phyloP scores from a whole-genome alignment of 2,113 vertebrate genomes.

The Zeus faber region DNA sequence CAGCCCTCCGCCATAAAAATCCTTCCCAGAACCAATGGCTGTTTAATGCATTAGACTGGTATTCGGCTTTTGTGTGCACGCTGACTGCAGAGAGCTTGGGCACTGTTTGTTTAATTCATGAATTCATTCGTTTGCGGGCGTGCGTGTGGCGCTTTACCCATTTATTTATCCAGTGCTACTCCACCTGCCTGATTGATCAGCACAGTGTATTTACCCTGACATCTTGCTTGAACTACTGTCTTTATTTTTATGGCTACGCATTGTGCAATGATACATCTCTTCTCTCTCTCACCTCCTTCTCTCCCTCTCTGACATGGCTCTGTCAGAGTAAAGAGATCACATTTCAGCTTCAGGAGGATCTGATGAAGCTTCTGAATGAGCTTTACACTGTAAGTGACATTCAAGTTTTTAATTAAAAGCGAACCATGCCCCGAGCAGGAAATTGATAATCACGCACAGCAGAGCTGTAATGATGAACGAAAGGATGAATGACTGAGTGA shows the following conservation, averaged over 20 bases:
- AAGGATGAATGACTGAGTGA: not conserved
- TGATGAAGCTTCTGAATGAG: conserved; percentile 98
- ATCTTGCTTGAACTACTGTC: not conserved
- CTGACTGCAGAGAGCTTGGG: conserved; percentile 1
- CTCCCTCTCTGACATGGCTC: not conserved
- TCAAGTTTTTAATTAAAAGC: not conserved
- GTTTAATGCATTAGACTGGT: conserved; percentile 48
- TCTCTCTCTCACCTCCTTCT: conserved; percentile 1
- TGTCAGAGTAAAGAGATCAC: conserved; percentile 97
- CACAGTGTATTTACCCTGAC: not conserved
- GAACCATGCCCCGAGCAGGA: not conserved
- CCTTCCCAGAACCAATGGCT: conserved; percentile 21
- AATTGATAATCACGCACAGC: not conserved
- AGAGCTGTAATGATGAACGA: not conserved
- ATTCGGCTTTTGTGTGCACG: conserved; percentile 9
- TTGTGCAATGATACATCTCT: not conserved
- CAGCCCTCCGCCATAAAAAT: conserved; percentile 26
- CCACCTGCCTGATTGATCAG: not conserved
- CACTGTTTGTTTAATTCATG: conserved; percentile 29
- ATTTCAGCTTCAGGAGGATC: conserved; percentile 96
- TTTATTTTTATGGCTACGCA: not conserved
- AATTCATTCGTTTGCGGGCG: conserved; percentile 39
- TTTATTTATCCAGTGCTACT: conserved; percentile 31
- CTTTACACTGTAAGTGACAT: conserved; percentile 90
- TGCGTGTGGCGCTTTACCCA: conserved; percentile 17